Evolutionary conservation across 2,888 invertebrate genomes (phyloP).

Genomic region (Torymus texanus): DNA sequence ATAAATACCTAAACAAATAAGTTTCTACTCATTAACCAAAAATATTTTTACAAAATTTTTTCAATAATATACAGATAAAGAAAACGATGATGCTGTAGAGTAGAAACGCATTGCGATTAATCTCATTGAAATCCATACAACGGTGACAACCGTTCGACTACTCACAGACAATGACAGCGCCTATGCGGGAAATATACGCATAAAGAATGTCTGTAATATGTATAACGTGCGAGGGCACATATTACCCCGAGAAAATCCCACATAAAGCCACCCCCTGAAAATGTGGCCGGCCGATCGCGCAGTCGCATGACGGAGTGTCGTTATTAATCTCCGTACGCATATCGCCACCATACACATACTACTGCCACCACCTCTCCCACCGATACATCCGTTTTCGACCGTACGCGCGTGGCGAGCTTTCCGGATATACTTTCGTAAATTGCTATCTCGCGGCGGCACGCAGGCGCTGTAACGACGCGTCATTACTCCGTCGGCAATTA

Average conservation of each 20-base stretch:
- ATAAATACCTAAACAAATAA: too few species aligned
- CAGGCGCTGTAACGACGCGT: slow-evolving; percentile 60
- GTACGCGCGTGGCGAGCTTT: slow-evolving; percentile 46
- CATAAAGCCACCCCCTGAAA: slow-evolving; percentile 30
- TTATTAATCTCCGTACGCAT: slow-evolving; percentile 56
- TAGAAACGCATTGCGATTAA: too few species aligned
- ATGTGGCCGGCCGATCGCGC: slow-evolving; percentile 39
- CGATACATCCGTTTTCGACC: slow-evolving; percentile 57
- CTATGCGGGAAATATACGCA: too few species aligned
- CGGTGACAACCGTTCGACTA: too few species aligned
- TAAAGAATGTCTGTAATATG: slow-evolving; percentile 17
- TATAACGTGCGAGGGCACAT: slow-evolving; percentile 2
- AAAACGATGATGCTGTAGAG: too few species aligned
- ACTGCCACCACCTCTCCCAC: neutral
- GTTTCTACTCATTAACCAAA: too few species aligned
- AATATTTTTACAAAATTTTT: too few species aligned
- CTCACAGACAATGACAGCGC: too few species aligned
- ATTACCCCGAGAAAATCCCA: slow-evolving; percentile 34
- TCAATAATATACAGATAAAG: too few species aligned
- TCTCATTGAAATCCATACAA: too few species aligned
- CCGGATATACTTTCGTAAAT: slow-evolving; percentile 60
- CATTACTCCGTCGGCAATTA: slow-evolving; percentile 70
- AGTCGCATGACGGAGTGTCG: slow-evolving; percentile 55
- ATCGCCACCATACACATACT: neutral
- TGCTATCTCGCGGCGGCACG: slow-evolving; percentile 54